Conservation (phyloP, 2,113 vertebrate genomes). For the Mungos mungo region DNA sequence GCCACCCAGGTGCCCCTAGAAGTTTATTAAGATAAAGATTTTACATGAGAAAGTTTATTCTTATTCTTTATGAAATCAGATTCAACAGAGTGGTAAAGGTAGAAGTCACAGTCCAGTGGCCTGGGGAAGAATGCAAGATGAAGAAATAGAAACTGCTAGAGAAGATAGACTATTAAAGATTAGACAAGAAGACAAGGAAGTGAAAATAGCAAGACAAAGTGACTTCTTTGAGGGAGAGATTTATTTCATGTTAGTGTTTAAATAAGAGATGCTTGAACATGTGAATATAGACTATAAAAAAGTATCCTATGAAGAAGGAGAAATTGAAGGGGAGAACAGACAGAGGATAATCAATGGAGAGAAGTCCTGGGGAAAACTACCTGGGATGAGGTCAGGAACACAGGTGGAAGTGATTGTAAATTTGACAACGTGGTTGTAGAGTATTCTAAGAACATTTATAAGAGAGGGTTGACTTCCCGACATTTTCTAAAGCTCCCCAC, state of each 20-base stretch:
- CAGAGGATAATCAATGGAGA: not conserved
- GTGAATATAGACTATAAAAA: not conserved
- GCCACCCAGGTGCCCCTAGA: not conserved
- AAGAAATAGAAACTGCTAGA: not conserved
- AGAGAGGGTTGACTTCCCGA: slow-evolving; percentile 17
- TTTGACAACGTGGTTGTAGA: slow-evolving; percentile 33
- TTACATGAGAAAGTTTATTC: not conserved
- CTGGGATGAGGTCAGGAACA: not conserved
- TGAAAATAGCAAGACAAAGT: not conserved
- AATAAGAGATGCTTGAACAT: not conserved
- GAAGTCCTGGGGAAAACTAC: not conserved
- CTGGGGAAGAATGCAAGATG: not conserved
- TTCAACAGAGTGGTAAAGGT: not conserved
- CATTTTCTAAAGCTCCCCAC: slow-evolving; percentile 33
- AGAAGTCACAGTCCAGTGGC: not conserved
- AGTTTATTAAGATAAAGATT: not conserved
- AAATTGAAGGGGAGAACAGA: not conserved
- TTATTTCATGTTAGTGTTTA: not conserved
- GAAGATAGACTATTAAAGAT: not conserved
- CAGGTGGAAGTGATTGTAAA: slow-evolving; percentile 20
- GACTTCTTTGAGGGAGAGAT: not conserved
- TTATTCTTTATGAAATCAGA: not conserved
- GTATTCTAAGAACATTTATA: slow-evolving; percentile 47
- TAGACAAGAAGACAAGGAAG: not conserved
- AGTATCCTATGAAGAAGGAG: not conserved